Conservation (phyloP, 2,113 vertebrate genomes). For the Eolophus roseicapilla region DNA sequence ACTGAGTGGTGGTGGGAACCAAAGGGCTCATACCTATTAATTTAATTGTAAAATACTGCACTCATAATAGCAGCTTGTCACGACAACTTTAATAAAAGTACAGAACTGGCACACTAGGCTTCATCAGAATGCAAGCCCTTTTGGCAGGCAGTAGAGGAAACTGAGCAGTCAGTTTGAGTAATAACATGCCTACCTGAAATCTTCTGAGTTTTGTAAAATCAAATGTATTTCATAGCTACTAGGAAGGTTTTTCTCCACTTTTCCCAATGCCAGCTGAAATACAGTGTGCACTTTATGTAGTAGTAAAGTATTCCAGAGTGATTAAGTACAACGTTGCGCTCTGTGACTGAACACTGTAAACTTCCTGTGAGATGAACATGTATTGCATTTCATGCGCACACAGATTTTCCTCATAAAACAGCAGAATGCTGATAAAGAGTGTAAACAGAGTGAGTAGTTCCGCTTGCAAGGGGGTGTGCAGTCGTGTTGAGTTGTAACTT, state of each 20-base stretch:
- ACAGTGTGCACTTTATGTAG: not conserved
- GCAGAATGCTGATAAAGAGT: not conserved
- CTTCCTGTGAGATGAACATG: not conserved
- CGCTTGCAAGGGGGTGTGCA: not conserved
- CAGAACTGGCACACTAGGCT: not conserved
- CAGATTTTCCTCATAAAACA: not conserved
- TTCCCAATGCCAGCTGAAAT: not conserved
- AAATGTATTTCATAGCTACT: not conserved
- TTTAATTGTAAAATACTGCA: not conserved
- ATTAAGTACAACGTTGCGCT: not conserved
- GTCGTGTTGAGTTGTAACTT: fast-evolving
- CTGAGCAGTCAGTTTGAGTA: not conserved
- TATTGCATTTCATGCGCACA: not conserved
- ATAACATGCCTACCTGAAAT: not conserved
- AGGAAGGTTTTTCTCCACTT: not conserved
- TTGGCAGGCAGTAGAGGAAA: not conserved
- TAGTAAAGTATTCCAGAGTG: not conserved
- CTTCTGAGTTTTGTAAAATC: not conserved
- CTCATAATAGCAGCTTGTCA: not conserved
- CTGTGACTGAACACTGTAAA: not conserved
- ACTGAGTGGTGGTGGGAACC: not conserved
- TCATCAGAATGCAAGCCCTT: too few relatives aligned
- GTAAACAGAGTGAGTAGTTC: not conserved
- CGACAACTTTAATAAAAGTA: not conserved
- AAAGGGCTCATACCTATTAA: not conserved